phyloP scores from a whole-genome alignment of 2,113 vertebrate species.

The Glaucidium brasilianum region DNA sequence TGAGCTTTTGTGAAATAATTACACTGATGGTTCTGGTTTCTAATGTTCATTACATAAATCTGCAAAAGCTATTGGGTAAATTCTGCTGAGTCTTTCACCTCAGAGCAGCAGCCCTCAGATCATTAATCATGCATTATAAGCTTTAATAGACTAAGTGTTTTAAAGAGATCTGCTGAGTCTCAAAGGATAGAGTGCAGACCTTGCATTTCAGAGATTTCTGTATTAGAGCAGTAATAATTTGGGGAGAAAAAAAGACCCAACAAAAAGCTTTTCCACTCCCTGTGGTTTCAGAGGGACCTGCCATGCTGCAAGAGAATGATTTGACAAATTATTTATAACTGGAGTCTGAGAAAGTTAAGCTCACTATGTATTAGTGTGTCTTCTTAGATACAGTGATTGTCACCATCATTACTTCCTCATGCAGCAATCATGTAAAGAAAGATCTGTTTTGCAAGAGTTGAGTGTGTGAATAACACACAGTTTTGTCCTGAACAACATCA shows the following conservation, averaged over 20 bases:
- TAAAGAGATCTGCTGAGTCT: slow-evolving; percentile 45
- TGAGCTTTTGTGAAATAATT: slow-evolving; percentile 10
- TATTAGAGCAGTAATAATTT: neutral
- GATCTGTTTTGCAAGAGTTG: neutral
- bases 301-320: neutral
- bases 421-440: neutral
- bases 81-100: slow-evolving; percentile 41
- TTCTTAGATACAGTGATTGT: neutral
- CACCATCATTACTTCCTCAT: neutral
- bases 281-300: neutral
- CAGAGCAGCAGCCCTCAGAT: slow-evolving; percentile 18
- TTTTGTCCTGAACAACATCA: neutral
- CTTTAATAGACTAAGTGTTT: slow-evolving; percentile 44
- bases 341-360: neutral
- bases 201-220: neutral
- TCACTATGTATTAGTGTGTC: neutral
- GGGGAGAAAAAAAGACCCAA: neutral
- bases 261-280: neutral
- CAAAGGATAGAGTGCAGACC: neutral
- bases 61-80: slow-evolving; percentile 27
- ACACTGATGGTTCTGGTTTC: neutral
- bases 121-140: slow-evolving; percentile 53
- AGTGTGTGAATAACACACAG: neutral
- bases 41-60: neutral
- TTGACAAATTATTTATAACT: neutral